Base-by-base conservation (phyloP, 2,797 vertebrate species). In the Gambelia wislizenii region DNA sequence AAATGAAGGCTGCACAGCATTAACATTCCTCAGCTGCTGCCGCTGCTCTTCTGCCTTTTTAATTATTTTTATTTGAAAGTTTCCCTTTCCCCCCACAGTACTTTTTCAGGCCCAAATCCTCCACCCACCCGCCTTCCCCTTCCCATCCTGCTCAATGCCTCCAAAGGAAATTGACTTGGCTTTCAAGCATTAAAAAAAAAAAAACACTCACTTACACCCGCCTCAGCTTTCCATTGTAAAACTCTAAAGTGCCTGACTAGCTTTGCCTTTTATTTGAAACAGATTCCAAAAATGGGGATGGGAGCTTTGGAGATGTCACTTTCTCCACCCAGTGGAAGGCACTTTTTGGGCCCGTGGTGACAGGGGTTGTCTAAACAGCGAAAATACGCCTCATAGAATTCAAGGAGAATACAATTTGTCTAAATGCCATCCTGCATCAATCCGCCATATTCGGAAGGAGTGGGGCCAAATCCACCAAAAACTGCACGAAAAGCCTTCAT, bases 21-120 rank as follows among this genome's bases (percentile, higher is more conserved):
- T 81, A 81, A 74, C 67, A 81, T 81, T 75, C 83, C 88, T 85
- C 76, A 74, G 67, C 83, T 87, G 86, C 67, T 18, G 72, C 72
- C 27, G 84, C 39, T 30, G 61, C 61, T 56, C 16, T 42, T 49
- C 54, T 61, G 27, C 69, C 47, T 82, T 64, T 85, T 52, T 12
- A 75, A 75, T 89, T 86, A 74, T 85, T 89, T 84, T 89, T 79
- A 80, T 85, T 59, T 44, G 56, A 22, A 64, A 9, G 6, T 78
- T 52, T 47, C 81, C 14, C 42, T 67, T 25, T 12, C 56, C n/a
- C 12, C 14, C 9, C 33, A 1, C 16, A n/a, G n/a, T n/a, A n/a
- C n/a, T n/a, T 27, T 30, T 30, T 12, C 78, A 33, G 42, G 39
- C 39, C 22, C 75, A 64, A 9, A 22, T 10, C 14, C 47, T 39